phyloP scores from a whole-genome alignment of 2,888 invertebrate genomes.

The Ormia ochracea region DNA sequence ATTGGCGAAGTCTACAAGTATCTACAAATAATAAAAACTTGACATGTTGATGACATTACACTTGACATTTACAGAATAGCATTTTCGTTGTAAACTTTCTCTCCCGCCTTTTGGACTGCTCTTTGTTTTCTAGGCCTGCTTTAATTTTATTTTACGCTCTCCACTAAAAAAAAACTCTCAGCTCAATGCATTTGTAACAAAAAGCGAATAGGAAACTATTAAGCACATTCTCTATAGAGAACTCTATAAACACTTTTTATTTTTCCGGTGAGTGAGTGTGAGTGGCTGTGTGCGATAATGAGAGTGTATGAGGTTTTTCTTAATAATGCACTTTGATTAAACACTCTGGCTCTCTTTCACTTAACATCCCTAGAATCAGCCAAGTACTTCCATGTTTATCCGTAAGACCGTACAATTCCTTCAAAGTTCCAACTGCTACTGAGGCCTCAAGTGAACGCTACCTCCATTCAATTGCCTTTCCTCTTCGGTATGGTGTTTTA shows the following conservation, averaged over 20 bases:
- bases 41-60: conserved; percentile 75
- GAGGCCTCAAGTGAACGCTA: conserved; percentile 53
- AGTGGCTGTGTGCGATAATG: background rate
- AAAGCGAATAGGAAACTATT: background rate
- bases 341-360: conserved; percentile 43
- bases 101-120: conserved; percentile 55
- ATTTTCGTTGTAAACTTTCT: conserved; percentile 40
- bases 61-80: conserved; percentile 72
- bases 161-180: conserved; percentile 7
- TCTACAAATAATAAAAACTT: conserved; percentile 58
- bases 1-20: conserved; percentile 45
- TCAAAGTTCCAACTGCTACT: conserved; percentile 76
- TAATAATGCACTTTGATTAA: conserved; percentile 46
- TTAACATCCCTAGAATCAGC: conserved; percentile 40
- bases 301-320: background rate
- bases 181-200: conserved; percentile 16
- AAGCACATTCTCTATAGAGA: conserved; percentile 4
- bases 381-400: conserved; percentile 61
- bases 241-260: conserved; percentile 29
- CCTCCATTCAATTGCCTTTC: conserved; percentile 39
- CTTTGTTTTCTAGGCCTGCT: conserved; percentile 36
- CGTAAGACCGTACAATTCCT: conserved; percentile 72
- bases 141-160: conserved; percentile 29
- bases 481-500: conserved; percentile 64
- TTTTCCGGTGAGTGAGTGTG: background rate